Base-by-base conservation (phyloP, 2,797 vertebrate species). In the Phaenicophaeus curvirostris region DNA sequence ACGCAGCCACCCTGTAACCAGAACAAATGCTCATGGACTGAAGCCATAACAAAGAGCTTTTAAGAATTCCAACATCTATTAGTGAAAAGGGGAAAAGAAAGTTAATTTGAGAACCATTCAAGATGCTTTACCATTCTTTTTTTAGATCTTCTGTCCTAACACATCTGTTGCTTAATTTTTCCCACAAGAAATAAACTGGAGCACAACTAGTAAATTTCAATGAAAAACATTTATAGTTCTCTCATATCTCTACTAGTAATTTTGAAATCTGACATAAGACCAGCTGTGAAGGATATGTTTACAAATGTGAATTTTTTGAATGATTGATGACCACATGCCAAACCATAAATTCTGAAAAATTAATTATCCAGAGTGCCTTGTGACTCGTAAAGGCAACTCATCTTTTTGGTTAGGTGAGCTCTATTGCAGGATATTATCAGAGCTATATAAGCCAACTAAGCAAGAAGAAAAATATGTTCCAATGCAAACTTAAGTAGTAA, bases 261-360 rank as follows among this genome's bases (percentile, higher is more conserved):
- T 96, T 95, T 87, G 79, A 94, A 89, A 92, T 90, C 80, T 89
- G 93, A 84, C 88, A 90, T 85, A 87, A 96, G 84, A 94, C 54
- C 89, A 95, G 80, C 85, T 93, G 91, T 91, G 94, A 91, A 93
- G 63, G 53, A 89, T 95, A 82, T 86, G 67, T 97, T 96, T 94
- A 90, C 67, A 93, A 97, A 97, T 27, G 57, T 86, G 59, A 76
- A 24, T 57, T 88, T 96, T 95, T 81, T 71, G 1, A 94, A 81
- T 0, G 10, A 91, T 94, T 96, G 91, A 96, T 94, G 91, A 88
- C 63, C 69, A 76, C 71, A 73, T 84, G 85, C 76, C 85, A 90
- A 88, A 84, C 59, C 41, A 46, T 94, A 89, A 94, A 84, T 90
- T 79, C 44, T 76, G 77, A 86, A 73, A 91, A 93, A 94, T 91